Evolutionary conservation across 2,113 vertebrate genomes (phyloP).

Genomic region (Anarrhichthys ocellatus): DNA sequence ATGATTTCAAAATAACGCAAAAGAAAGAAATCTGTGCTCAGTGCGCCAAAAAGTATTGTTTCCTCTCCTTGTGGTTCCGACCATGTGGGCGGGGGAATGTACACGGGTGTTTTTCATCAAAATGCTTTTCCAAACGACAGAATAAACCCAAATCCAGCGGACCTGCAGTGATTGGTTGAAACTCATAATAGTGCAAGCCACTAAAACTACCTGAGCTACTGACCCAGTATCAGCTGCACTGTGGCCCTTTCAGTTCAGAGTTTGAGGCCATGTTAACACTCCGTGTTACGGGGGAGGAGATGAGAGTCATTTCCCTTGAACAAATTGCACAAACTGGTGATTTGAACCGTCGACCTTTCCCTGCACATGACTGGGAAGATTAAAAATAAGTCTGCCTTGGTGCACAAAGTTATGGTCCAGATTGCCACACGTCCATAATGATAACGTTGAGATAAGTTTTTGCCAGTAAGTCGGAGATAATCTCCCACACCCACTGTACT

Average conservation of each 20-base stretch:
- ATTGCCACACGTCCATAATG: slow-evolving; percentile 7
- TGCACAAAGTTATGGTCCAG: background rate
- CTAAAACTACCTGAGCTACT: background rate
- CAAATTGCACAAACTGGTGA: background rate
- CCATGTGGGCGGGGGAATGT: background rate
- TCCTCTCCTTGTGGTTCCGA: slow-evolving; percentile 1
- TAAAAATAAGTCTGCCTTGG: background rate
- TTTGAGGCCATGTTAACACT: background rate
- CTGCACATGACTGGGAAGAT: background rate
- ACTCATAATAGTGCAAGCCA: background rate
- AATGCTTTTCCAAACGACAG: background rate
- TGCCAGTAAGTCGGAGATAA: slow-evolving; percentile 55
- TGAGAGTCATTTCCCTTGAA: slow-evolving; percentile 1
- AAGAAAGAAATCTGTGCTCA: background rate
- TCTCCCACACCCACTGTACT: slow-evolving; percentile 57
- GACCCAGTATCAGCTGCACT: background rate
- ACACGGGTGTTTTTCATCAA: background rate
- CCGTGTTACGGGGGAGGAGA: background rate
- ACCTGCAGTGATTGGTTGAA: background rate
- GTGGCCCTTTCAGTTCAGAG: background rate
- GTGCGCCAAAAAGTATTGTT: background rate
- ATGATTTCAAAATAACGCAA: slow-evolving; percentile 43
- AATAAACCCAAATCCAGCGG: background rate
- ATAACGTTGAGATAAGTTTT: slow-evolving; percentile 57
- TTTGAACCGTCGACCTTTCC: background rate